phyloP scores from a whole-genome alignment of 2,888 invertebrate genomes.

The Sepioteuthis lessoniana region DNA sequence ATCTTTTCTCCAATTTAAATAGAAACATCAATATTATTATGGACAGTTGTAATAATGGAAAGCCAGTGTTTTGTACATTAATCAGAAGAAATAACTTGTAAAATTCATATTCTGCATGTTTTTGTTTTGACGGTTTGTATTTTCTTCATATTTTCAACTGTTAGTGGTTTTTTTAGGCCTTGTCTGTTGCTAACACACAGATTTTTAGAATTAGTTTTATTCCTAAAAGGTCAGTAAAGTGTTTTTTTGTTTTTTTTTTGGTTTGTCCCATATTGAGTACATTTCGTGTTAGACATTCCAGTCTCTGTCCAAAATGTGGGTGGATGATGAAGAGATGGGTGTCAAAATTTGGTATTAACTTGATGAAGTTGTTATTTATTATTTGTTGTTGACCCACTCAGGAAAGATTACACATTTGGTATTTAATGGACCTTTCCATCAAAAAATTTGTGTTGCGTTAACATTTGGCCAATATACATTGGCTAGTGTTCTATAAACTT shows the following conservation, averaged over 20 bases:
- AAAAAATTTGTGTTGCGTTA: not conserved
- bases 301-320: not conserved
- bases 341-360: not conserved
- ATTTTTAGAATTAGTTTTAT: not conserved
- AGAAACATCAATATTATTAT: no score
- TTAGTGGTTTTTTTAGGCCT: not conserved
- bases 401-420: not conserved
- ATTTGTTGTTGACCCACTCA: not conserved
- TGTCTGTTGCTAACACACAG: not conserved
- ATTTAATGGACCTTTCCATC: not conserved
- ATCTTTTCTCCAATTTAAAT: no score
- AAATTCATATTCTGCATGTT: no score
- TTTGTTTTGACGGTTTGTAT: no score
- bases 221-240: not conserved
- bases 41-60: no score
- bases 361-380: not conserved
- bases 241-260: not conserved
- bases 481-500: not conserved
- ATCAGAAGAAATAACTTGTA: no score
- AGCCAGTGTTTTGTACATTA: no score
- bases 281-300: not conserved
- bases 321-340: not conserved
- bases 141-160: not conserved
- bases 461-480: not conserved
- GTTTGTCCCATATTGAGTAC: not conserved